Base-by-base conservation (phyloP, 2,113 vertebrate genomes). In the Tamias sibiricus region DNA sequence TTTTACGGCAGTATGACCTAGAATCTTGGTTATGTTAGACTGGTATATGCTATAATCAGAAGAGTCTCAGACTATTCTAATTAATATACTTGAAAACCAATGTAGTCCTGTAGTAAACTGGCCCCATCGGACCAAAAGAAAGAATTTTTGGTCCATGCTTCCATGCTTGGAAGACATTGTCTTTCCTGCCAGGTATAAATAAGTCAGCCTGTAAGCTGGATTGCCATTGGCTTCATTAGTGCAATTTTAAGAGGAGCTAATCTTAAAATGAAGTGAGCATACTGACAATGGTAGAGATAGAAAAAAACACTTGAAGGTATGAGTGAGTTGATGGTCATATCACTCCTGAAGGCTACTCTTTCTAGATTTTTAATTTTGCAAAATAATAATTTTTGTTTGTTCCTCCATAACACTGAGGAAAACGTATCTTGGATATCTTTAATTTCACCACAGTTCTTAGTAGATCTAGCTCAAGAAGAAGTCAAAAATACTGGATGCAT, bases 381-480 rank as follows among this genome's bases (percentile, higher is more conserved):
- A n/a, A 52, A 80, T 80, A 74, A 66, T 94, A 47, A 79, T n/a
- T 96, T 95, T 28, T 90, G 32, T 72, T 76, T 76, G 12, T 81
- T 87, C 42, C 40, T 91, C 69, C 22, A 20, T 66, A 87, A 87
- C 8, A 71, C 71, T 59, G 9, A 44, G 94, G 54, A 93, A 93
- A 76, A n/a, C 92, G 59, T 8, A 49, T 68, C 62, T 83, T 93
- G 3, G 86, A 44, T 91, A 71, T 87, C n/a, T 69, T 92, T 91
- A 92, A 90, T 87, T 91, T 95, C 20, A 90, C 95, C 84, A 85
- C 28, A 76, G 54, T 64, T 85, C 44, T 71, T 95, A 44, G 62
- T 28, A 93, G 69, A 84, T 72, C 26, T 79, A 62, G 20, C 6
- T 97, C 22, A 89, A 72, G 32, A 94, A 93, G 80, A 49, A 77